A percentile compares a stretch with the other conserved stretches of the same genome.
Conservation (phyloP, 2,113 vertebrate genomes). For the Rhabdomys dilectus region DNA sequence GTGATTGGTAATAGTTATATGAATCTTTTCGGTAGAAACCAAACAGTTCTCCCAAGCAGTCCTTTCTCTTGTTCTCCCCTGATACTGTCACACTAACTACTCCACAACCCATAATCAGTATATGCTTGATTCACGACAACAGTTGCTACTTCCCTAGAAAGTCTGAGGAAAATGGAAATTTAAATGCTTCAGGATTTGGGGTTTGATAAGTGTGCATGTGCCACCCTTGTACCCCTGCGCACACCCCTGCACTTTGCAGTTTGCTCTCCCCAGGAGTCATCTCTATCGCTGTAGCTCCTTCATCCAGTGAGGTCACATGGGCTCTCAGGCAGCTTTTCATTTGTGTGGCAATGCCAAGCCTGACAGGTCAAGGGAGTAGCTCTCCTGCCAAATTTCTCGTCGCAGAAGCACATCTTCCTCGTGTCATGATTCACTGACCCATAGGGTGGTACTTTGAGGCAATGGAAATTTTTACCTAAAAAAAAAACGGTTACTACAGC, state of each 20-base stretch:
- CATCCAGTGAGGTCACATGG: neutral
- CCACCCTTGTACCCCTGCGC: neutral
- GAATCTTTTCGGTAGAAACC: neutral
- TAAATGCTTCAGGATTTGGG: neutral
- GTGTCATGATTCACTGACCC: neutral
- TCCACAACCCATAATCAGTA: fast-evolving
- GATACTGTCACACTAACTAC: too few species aligned
- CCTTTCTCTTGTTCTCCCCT: neutral
- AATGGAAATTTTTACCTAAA: neutral
- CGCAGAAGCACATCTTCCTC: neutral
- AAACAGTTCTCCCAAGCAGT: neutral
- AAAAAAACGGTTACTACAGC: too few species aligned
- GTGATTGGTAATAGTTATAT: neutral
- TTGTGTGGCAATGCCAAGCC: neutral
- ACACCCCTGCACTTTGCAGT: neutral
- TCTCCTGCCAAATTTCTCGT: neutral
- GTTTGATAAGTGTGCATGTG: neutral
- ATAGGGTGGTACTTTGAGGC: neutral
- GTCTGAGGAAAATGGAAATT: neutral
- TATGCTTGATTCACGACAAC: neutral
- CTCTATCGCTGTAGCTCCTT: neutral
- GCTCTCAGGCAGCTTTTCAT: neutral
- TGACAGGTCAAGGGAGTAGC: neutral
- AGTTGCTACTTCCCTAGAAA: neutral
- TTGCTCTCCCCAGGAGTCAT: neutral